phyloP scores from a whole-genome alignment of 2,797 vertebrate species.

The Karalla daura region DNA sequence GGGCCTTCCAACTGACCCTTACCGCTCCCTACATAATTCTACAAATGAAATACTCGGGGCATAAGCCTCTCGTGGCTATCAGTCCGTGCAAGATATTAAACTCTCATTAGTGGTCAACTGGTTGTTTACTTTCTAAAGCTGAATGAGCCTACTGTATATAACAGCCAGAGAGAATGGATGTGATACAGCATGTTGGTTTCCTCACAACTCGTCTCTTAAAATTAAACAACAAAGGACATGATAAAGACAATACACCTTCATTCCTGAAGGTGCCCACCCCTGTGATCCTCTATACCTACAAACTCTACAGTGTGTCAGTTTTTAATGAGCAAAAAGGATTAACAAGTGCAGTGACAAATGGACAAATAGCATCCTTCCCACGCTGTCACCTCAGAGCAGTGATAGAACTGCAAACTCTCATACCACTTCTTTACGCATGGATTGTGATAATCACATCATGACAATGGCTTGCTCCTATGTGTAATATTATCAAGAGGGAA shows the following conservation, averaged over 20 bases:
- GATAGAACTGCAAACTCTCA: slow-evolving; percentile 1
- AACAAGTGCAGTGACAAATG: not conserved
- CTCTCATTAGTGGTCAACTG: not conserved
- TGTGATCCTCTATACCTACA: too few relatives aligned
- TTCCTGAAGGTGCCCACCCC: not conserved
- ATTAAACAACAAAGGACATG: not conserved
- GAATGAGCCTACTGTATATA: not conserved
- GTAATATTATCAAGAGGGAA: not conserved
- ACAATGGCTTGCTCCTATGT: not conserved
- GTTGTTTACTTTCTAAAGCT: not conserved
- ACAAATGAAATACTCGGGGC: too few relatives aligned
- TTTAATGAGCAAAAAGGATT: not conserved
- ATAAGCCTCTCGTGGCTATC: not conserved
- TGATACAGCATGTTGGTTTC: not conserved
- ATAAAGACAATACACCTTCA: not conserved
- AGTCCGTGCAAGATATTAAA: not conserved
- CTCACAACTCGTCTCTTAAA: not conserved
- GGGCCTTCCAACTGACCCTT: slow-evolving; percentile 25
- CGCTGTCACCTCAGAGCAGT: not conserved
- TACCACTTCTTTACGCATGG: not conserved
- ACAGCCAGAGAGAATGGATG: not conserved
- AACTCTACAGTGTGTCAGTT: accelerated
- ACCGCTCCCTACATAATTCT: slow-evolving; percentile 20
- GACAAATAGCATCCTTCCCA: not conserved
- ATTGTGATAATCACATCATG: slow-evolving; percentile 3